Conservation (phyloP, 2,888 invertebrate genomes). For the Priocnemis perturbator region DNA sequence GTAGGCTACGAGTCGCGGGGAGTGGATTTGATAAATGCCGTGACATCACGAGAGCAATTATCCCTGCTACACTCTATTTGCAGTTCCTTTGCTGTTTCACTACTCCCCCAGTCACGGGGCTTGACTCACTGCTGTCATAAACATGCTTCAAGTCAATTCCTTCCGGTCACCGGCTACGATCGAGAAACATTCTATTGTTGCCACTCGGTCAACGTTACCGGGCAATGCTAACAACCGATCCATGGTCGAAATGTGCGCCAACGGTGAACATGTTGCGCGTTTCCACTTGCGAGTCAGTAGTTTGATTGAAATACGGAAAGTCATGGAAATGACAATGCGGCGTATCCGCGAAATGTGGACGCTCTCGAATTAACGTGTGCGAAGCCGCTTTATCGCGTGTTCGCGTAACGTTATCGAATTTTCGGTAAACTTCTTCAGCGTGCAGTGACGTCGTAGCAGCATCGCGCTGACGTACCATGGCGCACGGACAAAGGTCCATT, state of each 20-base stretch:
- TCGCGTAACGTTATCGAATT: slow-evolving; percentile 38
- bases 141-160: slow-evolving; percentile 35
- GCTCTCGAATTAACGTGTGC: too few species aligned
- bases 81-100: slow-evolving; percentile 50
- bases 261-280: too few species aligned
- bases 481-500: background rate
- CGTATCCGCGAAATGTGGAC: too few species aligned
- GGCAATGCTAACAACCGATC: too few species aligned
- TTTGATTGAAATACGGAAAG: too few species aligned
- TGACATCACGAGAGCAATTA: slow-evolving; percentile 64
- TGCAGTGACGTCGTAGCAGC: background rate
- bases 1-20: slow-evolving; percentile 24
- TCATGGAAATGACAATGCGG: background rate
- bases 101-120: slow-evolving; percentile 17
- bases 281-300: too few species aligned
- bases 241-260: too few species aligned
- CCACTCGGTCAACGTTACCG: too few species aligned
- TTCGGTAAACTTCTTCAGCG: slow-evolving; percentile 32
- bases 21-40: slow-evolving; percentile 62
- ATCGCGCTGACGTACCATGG: background rate
- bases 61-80: slow-evolving; percentile 59
- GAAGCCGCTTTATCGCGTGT: slow-evolving; percentile 32
- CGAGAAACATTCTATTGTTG: too few species aligned
- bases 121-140: slow-evolving; percentile 21
- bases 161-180: background rate